Evolutionary conservation across 2,113 vertebrate genomes (phyloP).

Genomic region (Pygoscelis antarcticus): DNA sequence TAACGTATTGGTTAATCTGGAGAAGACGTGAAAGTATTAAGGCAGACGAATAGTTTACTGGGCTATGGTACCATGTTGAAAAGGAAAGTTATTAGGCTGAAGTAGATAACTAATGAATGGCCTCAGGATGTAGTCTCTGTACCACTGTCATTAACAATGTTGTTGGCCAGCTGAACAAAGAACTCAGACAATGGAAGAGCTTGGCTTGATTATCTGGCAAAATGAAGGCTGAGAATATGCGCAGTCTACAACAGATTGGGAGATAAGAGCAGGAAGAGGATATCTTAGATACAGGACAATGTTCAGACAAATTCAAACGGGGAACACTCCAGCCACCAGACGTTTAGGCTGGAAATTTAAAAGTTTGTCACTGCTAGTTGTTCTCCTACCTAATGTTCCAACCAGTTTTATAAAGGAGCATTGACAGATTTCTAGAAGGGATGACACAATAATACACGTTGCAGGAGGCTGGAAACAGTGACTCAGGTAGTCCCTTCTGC

Average conservation of each 20-base stretch:
- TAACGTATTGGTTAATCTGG: background rate
- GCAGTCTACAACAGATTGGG: background rate
- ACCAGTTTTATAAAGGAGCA: background rate
- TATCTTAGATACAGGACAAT: background rate
- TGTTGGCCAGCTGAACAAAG: background rate
- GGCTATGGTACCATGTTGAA: background rate
- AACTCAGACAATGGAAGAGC: background rate
- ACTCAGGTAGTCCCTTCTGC: background rate
- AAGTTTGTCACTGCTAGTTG: accelerated
- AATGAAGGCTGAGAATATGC: background rate
- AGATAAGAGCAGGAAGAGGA: background rate
- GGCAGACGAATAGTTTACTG: background rate
- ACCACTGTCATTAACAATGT: background rate
- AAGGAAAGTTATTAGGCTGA: background rate
- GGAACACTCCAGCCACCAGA: background rate
- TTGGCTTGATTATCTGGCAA: background rate
- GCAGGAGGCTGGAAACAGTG: background rate
- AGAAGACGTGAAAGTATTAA: background rate
- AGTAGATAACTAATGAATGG: background rate
- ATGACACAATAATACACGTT: accelerated
- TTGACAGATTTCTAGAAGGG: background rate
- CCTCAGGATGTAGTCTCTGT: background rate
- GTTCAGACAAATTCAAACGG: background rate
- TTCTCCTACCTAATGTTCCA: background rate
- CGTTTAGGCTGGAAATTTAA: background rate